A percentile compares a stretch with the other conserved stretches of the same genome.
Conservation (phyloP, 2,113 vertebrate species). For the Sturnira hondurensis region DNA sequence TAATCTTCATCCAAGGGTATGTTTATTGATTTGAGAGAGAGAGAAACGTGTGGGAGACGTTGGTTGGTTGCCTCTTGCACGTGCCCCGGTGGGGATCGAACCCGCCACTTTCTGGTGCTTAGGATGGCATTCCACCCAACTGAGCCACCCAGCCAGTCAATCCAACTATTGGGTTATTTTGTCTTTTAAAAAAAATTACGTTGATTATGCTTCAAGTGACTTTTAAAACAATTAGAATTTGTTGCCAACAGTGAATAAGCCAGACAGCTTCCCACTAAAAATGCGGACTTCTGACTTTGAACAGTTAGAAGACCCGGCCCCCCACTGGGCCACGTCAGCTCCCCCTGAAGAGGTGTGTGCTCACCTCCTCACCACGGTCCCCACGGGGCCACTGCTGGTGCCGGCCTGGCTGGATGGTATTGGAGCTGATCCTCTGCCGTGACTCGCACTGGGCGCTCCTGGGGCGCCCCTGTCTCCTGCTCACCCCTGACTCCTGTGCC, state of each 20-base stretch:
- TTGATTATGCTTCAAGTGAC: not conserved
- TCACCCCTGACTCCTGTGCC: not conserved
- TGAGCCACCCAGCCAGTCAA: no score
- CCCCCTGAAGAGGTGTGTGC: not conserved
- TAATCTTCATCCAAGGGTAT: no score
- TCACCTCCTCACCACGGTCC: not conserved
- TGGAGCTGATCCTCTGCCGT: not conserved
- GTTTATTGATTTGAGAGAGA: no score
- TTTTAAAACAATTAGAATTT: constrained; percentile 18
- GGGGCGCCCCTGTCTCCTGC: not conserved
- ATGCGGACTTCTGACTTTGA: not conserved
- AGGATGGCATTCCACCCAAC: no score
- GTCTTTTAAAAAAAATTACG: no score
- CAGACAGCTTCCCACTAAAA: not conserved
- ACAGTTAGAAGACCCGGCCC: not conserved
- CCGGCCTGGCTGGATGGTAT: not conserved
- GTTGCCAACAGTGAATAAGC: not conserved
- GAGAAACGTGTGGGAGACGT: no score
- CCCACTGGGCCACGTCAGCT: not conserved
- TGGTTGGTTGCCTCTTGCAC: no score
- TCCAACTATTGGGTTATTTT: no score
- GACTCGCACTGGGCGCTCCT: not conserved
- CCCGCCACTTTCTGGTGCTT: no score
- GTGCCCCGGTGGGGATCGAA: no score
- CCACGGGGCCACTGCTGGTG: not conserved